Percentiles rank a stretch among this genome's conserved stretches.
Evolutionary conservation across 2,888 invertebrate genomes (phyloP).

Genomic region (Pachydiplax longipennis): DNA sequence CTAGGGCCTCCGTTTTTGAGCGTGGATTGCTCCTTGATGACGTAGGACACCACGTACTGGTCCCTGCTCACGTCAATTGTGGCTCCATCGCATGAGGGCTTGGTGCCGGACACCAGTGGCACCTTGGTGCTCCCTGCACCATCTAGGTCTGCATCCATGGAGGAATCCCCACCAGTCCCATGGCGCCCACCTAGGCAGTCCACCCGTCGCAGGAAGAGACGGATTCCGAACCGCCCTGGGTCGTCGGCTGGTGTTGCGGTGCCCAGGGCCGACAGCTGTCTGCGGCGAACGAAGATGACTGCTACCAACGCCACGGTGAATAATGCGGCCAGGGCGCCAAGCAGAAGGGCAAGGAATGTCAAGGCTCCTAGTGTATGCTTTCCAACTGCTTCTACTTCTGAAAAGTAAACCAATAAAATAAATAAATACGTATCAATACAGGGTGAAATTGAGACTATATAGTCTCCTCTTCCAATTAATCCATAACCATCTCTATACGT

Average conservation of each 20-base stretch:
- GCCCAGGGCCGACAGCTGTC: not conserved
- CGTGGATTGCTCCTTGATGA: slow-evolving; percentile 65
- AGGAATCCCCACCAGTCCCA: not conserved
- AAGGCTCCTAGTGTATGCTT: not conserved
- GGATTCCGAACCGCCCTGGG: not conserved
- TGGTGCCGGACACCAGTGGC: slow-evolving; percentile 54
- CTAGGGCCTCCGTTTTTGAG: slow-evolving; percentile 58
- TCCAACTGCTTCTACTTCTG: slow-evolving; percentile 8
- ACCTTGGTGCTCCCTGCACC: slow-evolving; percentile 15
- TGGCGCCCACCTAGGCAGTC: not conserved
- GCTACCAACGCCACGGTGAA: slow-evolving; percentile 14
- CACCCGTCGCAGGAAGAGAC: not conserved
- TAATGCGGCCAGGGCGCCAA: slow-evolving; percentile 15
- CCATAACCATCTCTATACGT: too few relatives aligned
- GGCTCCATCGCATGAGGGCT: not conserved
- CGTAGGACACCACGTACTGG: slow-evolving; percentile 85
- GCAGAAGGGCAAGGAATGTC: slow-evolving; percentile 4
- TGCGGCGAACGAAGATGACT: slow-evolving; percentile 1
- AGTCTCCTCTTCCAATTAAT: too few relatives aligned
- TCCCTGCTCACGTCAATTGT: slow-evolving; percentile 77
- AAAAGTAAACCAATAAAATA: not conserved
- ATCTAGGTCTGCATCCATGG: not conserved
- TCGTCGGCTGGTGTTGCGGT: not conserved
- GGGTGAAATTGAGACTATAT: too few relatives aligned
- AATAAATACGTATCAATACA: too few relatives aligned